phyloP scores from a whole-genome alignment of 2,797 vertebrate genomes.

The Craterocephalus amniculus region DNA sequence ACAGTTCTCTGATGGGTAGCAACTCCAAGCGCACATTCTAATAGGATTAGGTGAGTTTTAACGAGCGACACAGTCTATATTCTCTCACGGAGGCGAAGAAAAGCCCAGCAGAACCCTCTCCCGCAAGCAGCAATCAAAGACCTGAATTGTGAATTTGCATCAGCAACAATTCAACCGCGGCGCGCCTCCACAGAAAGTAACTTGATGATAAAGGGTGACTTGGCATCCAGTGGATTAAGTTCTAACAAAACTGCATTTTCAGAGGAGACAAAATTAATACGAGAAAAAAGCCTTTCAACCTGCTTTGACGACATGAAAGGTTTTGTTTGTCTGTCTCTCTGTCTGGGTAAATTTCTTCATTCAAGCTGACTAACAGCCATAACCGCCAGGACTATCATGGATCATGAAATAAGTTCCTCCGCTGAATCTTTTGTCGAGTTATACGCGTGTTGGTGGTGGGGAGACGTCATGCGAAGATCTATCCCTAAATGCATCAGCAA shows the following conservation, averaged over 20 bases:
- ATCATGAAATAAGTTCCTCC: slow-evolving; percentile 27
- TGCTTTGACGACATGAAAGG: slow-evolving; percentile 12
- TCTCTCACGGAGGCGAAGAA: slow-evolving; percentile 1
- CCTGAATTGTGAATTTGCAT: slow-evolving; percentile 38
- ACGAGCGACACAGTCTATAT: not conserved
- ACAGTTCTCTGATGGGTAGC: not conserved
- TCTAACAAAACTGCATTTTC: slow-evolving; percentile 22
- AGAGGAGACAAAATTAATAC: slow-evolving; percentile 15
- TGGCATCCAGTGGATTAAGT: slow-evolving; percentile 13
- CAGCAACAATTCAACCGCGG: slow-evolving; percentile 18
- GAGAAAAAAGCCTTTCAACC: slow-evolving; percentile 12
- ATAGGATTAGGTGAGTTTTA: slow-evolving; percentile 4
- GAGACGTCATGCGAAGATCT: slow-evolving; percentile 22
- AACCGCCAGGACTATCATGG: slow-evolving; percentile 8
- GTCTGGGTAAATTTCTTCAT: slow-evolving; percentile 1
- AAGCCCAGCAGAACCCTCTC: slow-evolving; percentile 7
- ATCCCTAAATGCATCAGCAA: slow-evolving; percentile 26
- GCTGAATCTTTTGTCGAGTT: slow-evolving; percentile 29
- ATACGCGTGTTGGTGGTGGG: slow-evolving; percentile 2
- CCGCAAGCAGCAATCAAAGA: slow-evolving; percentile 22
- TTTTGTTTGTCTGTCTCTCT: slow-evolving; percentile 6
- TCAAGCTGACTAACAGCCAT: slow-evolving; percentile 1
- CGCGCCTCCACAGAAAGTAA: slow-evolving; percentile 25
- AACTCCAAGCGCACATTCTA: slow-evolving; percentile 12
- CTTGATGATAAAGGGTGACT: slow-evolving; percentile 40